Evolutionary conservation across 1,140 invertebrate genomes (phyloP).

Genomic region (Nasonia giraulti): DNA sequence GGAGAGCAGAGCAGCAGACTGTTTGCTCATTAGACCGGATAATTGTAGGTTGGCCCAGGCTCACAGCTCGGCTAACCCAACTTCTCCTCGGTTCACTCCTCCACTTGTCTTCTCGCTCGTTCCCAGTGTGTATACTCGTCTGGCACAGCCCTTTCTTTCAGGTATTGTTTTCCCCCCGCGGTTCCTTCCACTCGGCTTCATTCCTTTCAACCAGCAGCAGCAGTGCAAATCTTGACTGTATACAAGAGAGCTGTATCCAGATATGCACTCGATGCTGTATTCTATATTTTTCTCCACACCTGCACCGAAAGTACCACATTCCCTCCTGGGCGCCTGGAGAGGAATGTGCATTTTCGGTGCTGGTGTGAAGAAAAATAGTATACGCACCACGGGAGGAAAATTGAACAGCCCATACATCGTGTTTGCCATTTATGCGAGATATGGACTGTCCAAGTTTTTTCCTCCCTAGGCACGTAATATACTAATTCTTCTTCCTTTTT

Average conservation of each 20-base stretch:
- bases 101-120: slow-evolving; percentile 26
- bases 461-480: too few relatives aligned
- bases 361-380: too few relatives aligned
- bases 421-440: too few relatives aligned
- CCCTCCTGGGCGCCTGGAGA: too few relatives aligned
- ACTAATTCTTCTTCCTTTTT: neutral
- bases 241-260: neutral
- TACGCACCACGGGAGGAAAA: too few relatives aligned
- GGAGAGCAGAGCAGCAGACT: slow-evolving; percentile 56
- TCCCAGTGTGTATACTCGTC: neutral
- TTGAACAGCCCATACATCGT: too few relatives aligned
- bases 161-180: slow-evolving; percentile 36
- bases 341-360: too few relatives aligned
- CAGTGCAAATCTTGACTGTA: neutral
- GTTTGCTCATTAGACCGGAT: slow-evolving; percentile 73
- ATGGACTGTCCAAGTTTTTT: too few relatives aligned
- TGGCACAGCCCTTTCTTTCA: slow-evolving; percentile 3
- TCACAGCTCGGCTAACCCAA: slow-evolving; percentile 59
- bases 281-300: neutral
- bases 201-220: neutral
- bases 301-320: too few relatives aligned
- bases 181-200: neutral
- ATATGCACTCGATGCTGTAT: neutral
- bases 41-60: slow-evolving; percentile 67
- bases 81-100: slow-evolving; percentile 56